Percentiles rank a stretch among this genome's conserved stretches.
Conservation (phyloP, 2,888 invertebrate genomes). For the Megastigmus dorsalis region DNA sequence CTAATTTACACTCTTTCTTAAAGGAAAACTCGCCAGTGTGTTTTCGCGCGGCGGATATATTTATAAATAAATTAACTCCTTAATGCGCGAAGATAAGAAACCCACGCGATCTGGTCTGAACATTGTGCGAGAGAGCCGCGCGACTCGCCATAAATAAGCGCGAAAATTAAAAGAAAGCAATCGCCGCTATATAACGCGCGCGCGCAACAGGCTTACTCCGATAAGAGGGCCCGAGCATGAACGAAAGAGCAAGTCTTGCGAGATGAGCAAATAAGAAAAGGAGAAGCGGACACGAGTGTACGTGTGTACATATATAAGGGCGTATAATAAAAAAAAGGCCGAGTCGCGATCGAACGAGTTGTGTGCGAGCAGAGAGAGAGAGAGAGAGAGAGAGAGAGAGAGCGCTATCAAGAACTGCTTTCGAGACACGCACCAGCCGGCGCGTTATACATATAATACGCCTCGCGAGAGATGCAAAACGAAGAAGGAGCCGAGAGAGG, state of each 20-base stretch:
- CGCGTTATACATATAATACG: constrained; percentile 12
- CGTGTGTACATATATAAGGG: neutral
- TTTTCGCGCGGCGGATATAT: too few relatives aligned
- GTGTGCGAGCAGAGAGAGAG: neutral
- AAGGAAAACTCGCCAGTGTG: too few relatives aligned
- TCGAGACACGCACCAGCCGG: neutral
- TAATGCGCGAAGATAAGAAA: too few relatives aligned
- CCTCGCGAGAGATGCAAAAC: neutral
- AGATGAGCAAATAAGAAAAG: neutral
- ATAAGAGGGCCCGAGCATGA: neutral
- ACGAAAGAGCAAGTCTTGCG: too few relatives aligned
- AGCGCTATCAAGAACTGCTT: constrained; percentile 26
- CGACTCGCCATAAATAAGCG: too few relatives aligned
- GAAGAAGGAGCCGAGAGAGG: neutral
- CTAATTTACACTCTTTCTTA: too few relatives aligned
- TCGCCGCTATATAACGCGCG: neutral
- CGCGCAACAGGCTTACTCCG: neutral
- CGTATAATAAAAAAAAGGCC: neutral
- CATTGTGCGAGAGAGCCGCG: neutral
- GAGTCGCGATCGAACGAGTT: too few relatives aligned
- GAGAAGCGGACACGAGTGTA: too few relatives aligned
- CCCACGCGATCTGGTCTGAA: neutral
- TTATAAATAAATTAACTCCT: too few relatives aligned
- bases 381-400: neutral
- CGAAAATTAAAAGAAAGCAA: constrained; percentile 6